These are phyloP conservation scores for Pediacus dermestoides DNA, from an alignment of 2,888 invertebrate species.

Conservation along the genomic window DNA sequence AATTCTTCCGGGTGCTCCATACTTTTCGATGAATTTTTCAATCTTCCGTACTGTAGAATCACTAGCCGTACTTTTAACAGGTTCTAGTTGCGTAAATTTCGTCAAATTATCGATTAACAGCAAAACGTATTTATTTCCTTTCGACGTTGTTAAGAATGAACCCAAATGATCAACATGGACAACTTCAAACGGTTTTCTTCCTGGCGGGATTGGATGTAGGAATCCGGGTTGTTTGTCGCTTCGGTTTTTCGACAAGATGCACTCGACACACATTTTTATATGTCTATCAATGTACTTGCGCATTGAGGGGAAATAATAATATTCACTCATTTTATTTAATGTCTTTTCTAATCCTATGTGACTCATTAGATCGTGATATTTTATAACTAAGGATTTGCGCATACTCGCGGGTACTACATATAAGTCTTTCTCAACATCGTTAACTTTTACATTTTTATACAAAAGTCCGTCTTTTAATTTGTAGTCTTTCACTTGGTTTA, in stretches of 20 bases:
- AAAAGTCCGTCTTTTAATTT: conserved; percentile 1
- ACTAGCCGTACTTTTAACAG: conserved; percentile 19
- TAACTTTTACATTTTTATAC: not conserved
- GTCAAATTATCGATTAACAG: conserved; percentile 28
- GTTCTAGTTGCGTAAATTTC: conserved; percentile 18
- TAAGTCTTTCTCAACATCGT: not conserved
- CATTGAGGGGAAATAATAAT: conserved; percentile 13
- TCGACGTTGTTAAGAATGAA: conserved; percentile 20
- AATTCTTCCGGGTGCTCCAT: conserved; percentile 9
- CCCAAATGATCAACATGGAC: conserved; percentile 28
- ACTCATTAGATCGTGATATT: conserved; percentile 12
- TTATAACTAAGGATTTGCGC: conserved; percentile 11
- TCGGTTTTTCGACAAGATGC: conserved; percentile 7
- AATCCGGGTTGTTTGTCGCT: conserved; percentile 18
- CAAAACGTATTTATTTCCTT: conserved; percentile 24
- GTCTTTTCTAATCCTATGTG: conserved; percentile 8
- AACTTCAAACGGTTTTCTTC: conserved; percentile 25
- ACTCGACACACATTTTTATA: conserved; percentile 9
- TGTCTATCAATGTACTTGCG: conserved; percentile 7
- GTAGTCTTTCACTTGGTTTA: not conserved
- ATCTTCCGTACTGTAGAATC: not conserved
- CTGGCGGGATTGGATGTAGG: conserved; percentile 30
- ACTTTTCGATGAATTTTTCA: not conserved
- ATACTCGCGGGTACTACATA: conserved; percentile 10
- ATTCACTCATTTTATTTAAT: conserved; percentile 1